A percentile compares a stretch with the other conserved stretches of the same genome.
Evolutionary conservation across 1,140 invertebrate species (phyloP).

Genomic region (Diplogasteroides magnus): DNA sequence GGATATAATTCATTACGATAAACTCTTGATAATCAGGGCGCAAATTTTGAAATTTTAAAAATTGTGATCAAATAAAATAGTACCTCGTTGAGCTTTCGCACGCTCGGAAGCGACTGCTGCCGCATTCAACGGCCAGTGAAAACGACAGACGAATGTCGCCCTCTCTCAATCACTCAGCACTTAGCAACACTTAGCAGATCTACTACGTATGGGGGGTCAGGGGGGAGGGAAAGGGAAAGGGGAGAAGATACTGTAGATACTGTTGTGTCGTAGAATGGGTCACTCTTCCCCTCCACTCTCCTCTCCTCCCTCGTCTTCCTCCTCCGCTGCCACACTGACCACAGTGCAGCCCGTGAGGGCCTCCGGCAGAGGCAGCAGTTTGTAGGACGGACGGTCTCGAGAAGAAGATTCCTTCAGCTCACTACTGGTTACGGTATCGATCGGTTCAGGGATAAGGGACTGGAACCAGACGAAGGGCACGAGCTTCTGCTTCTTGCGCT

Average conservation of each 20-base stretch:
- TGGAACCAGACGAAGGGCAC: background rate
- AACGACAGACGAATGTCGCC: constrained; percentile 14
- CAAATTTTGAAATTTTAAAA: background rate
- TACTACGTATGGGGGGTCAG: background rate
- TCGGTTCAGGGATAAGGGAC: background rate
- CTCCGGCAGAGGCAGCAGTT: too few species aligned
- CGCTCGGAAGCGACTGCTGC: constrained; percentile 15
- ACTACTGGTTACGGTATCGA: too few species aligned
- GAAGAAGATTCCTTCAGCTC: too few species aligned
- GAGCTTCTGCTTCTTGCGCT: constrained; percentile 1
- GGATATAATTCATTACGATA: background rate
- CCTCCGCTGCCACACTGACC: too few species aligned
- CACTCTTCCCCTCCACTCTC: too few species aligned
- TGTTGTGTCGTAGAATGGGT: too few species aligned
- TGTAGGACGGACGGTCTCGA: too few species aligned
- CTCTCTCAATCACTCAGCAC: too few species aligned
- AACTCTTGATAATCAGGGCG: background rate
- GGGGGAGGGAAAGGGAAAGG: background rate
- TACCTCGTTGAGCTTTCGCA: constrained; percentile 20
- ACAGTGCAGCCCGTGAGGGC: too few species aligned
- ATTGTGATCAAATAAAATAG: background rate
- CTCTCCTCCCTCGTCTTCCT: too few species aligned
- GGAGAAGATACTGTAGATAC: too few species aligned
- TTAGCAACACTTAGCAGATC: too few species aligned
- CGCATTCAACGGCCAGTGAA: constrained; percentile 19